phyloP scores from a whole-genome alignment of 2,113 vertebrate genomes.

The Labeo catla region DNA sequence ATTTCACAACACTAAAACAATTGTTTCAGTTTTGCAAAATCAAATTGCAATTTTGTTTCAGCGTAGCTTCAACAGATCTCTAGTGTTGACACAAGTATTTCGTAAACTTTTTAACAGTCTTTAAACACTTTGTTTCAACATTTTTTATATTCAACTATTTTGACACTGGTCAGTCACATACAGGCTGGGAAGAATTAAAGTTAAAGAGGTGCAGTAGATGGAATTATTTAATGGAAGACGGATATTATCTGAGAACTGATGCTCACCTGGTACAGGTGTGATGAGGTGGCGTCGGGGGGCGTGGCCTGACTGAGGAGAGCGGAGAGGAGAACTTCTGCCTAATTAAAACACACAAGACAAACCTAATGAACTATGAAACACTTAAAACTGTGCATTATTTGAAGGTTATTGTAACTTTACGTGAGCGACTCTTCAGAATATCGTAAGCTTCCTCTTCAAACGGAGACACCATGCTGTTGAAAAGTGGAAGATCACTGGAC shows the following conservation, averaged over 20 bases:
- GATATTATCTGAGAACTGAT: neutral
- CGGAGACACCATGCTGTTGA: conserved; percentile 91
- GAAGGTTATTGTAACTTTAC: conserved; percentile 66
- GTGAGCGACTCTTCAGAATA: conserved; percentile 84
- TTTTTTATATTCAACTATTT: too few species aligned
- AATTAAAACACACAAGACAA: neutral
- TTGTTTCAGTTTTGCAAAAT: too few species aligned
- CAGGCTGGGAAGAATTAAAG: too few species aligned
- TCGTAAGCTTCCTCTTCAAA: conserved; percentile 90
- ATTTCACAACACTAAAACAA: too few species aligned
- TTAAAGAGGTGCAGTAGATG: neutral
- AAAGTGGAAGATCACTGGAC: conserved; percentile 80
- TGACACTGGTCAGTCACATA: too few species aligned
- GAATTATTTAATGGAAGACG: neutral
- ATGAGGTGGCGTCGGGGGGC: conserved; percentile 88
- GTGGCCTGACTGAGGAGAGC: conserved; percentile 77
- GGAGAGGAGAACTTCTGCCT: conserved; percentile 85
- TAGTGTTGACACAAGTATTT: too few species aligned
- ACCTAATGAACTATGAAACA: neutral
- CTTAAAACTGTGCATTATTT: too few species aligned
- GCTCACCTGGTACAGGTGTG: conserved; percentile 90
- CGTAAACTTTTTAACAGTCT: too few species aligned
- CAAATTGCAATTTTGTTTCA: too few species aligned
- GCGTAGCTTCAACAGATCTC: too few species aligned
- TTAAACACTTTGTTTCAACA: too few species aligned